Evolutionary conservation across 64 coral and sea anemone species (phyloP), one percentile per base, ranked within the genome.

Genomic region (Montipora sp.): DNA sequence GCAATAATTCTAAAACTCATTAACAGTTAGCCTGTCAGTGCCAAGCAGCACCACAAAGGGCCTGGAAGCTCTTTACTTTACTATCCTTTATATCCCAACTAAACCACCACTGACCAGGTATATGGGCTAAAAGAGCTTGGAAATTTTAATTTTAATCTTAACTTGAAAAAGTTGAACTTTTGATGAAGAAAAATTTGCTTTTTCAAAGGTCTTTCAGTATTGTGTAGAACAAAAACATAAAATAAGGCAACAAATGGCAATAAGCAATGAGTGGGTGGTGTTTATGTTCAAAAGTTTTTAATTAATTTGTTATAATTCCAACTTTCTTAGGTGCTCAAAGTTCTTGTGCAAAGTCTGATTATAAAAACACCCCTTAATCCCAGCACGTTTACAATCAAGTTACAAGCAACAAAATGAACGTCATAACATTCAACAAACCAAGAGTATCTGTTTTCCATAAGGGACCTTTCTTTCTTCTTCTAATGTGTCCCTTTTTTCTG

Each of bases 381-480:
- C 74, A 76, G 45, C 74, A 76, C 74, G 27, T 76, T 76, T 20
- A 76, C 46, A 76, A 76, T 76, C 74, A 76, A 76, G 74, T 76
- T 76, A 45, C 74, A 76, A 76, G 74, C 24, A 76, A 76, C 74
- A 76, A 46, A 76, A 45, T 47, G 27, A 76, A 76, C 74, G 45
- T 76, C 74, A 47, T 76, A 76, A 76, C 74, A 76, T 76, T 76
- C 74, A 76, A 76, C 74, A 76, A 76, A 76, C 13, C 74, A 76
- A 76, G 74, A 76, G 27, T 76, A 76, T 76, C 74, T 76, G 74
- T 76, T 76, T 76, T 76, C 43, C 27, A 76, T 76, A 47, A 71
- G 46, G 74, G 74, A 76, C 74, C 74, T 76, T 76, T 76, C 74
- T 76, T 76, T 47, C 74, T 74, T 74, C 71, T 76, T 76, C 74